phyloP scores from a whole-genome alignment of 2,888 invertebrate genomes.

The Sminthurides aquaticus region DNA sequence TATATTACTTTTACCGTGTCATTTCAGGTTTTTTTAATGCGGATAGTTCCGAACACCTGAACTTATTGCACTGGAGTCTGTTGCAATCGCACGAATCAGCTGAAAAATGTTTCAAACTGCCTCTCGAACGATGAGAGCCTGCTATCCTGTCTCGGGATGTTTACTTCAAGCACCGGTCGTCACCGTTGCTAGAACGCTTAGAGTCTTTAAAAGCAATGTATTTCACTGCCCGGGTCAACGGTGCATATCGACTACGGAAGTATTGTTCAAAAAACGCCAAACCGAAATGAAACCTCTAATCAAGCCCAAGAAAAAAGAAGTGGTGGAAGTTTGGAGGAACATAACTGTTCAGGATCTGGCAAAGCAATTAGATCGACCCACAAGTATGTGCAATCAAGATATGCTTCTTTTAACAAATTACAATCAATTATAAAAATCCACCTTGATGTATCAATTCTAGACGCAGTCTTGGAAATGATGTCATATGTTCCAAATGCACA shows the following conservation, averaged over 20 bases:
- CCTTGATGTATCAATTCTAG: slow-evolving; percentile 46
- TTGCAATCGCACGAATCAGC: no score
- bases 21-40: no score
- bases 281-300: background rate
- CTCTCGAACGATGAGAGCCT: no score
- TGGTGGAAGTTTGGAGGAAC: slow-evolving; percentile 67
- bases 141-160: no score
- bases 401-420: slow-evolving; percentile 2
- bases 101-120: no score
- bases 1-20: no score
- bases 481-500: slow-evolving; percentile 57
- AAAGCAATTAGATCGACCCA: slow-evolving; percentile 55
- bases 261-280: background rate
- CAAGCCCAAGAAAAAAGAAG: slow-evolving; percentile 43
- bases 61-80: no score
- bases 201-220: no score
- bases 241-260: background rate
- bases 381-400: slow-evolving; percentile 50
- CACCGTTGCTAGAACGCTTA: no score
- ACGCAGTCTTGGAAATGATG: slow-evolving; percentile 63
- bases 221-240: no score
- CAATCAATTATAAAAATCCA: background rate
- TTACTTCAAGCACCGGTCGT: no score
- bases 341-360: slow-evolving; percentile 75
- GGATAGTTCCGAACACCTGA: no score